Percentiles rank a stretch among this genome's conserved stretches.
phyloP scores from a whole-genome alignment of 2,113 vertebrate species.

The Leucosticte australis region DNA sequence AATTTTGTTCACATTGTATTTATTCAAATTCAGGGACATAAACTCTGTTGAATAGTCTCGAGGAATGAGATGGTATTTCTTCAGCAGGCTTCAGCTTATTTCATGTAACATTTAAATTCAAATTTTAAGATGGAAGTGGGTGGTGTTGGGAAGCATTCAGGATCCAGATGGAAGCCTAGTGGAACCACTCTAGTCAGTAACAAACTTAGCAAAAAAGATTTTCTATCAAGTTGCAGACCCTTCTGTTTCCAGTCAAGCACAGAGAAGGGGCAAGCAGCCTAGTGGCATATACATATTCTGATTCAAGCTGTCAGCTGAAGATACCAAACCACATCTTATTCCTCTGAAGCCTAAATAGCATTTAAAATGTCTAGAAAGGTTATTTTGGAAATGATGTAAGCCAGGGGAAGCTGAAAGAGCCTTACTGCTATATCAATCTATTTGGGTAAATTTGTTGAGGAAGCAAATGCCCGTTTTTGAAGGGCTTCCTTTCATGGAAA shows the following conservation, averaged over 20 bases:
- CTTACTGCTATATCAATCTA: not conserved
- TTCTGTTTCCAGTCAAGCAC: slow-evolving; percentile 34
- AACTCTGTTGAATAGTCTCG: not conserved
- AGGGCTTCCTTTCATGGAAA: not conserved
- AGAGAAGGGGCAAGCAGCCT: not conserved
- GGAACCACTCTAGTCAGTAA: slow-evolving; percentile 30
- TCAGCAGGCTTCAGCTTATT: not conserved
- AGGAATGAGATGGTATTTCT: not conserved
- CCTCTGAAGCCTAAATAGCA: not conserved
- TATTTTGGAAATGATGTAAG: not conserved
- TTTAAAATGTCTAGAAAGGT: slow-evolving; percentile 25
- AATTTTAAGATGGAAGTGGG: not conserved
- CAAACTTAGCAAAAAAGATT: slow-evolving; percentile 26
- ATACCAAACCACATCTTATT: slow-evolving; percentile 8
- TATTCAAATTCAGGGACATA: not conserved
- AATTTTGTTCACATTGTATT: not conserved
- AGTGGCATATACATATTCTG: not conserved
- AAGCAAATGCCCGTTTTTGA: not conserved
- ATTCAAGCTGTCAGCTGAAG: not conserved
- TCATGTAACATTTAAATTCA: slow-evolving; percentile 21
- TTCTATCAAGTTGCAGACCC: not conserved
- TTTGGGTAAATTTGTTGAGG: not conserved
- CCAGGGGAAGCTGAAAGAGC: not conserved
- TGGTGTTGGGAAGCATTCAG: slow-evolving; percentile 20
- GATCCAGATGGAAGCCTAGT: slow-evolving; percentile 18